Conservation (phyloP, 2,113 vertebrate species). For the Dendropsophus ebraccatus region DNA sequence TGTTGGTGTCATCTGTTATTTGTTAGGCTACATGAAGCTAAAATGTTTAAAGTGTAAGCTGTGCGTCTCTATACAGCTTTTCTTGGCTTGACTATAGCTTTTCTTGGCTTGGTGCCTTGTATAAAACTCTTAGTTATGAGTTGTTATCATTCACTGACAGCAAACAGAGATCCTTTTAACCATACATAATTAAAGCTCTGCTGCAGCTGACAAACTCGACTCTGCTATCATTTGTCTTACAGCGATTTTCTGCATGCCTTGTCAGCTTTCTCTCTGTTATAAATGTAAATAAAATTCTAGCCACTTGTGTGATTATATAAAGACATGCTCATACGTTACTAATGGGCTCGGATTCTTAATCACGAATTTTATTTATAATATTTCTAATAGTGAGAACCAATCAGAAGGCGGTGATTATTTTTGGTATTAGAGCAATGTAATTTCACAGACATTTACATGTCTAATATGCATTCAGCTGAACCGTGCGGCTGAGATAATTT, state of each 20-base stretch:
- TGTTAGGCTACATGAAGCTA: too few relatives aligned
- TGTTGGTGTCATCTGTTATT: too few relatives aligned
- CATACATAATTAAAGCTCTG: background rate
- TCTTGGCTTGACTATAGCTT: too few relatives aligned
- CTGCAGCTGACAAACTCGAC: background rate
- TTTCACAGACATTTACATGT: constrained; percentile 30
- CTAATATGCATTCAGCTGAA: background rate
- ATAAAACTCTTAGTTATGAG: too few relatives aligned
- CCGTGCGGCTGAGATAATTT: constrained; percentile 21
- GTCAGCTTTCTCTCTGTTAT: background rate
- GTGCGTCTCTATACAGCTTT: too few relatives aligned
- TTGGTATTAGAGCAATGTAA: constrained; percentile 19
- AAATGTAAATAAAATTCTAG: background rate
- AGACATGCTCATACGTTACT: background rate
- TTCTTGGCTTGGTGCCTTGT: too few relatives aligned
- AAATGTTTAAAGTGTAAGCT: too few relatives aligned
- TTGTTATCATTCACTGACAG: too few relatives aligned
- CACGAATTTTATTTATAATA: background rate
- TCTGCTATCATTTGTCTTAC: background rate
- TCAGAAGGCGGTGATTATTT: background rate
- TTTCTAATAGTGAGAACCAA: constrained; percentile 7
- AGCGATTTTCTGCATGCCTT: background rate
- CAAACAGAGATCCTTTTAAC: too few relatives aligned
- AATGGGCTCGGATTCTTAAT: background rate
- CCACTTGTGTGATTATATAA: background rate